Conservation (phyloP, 2,113 vertebrate species). For the Marmota monax region DNA sequence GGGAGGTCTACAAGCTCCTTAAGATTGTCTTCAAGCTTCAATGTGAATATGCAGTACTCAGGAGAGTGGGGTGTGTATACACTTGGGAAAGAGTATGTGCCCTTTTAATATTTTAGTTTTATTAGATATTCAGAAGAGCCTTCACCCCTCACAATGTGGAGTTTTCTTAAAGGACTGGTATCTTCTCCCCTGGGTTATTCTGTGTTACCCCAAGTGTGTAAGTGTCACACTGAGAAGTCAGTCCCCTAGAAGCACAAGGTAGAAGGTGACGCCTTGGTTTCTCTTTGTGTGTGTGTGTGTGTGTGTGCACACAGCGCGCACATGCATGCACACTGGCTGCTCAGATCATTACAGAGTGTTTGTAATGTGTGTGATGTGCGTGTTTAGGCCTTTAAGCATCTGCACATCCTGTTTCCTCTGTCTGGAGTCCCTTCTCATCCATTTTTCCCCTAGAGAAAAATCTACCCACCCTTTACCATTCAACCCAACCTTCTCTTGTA, state of each 20-base stretch:
- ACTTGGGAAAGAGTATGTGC: no score
- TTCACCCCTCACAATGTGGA: not conserved
- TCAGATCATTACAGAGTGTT: fast-evolving
- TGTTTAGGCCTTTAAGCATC: not conserved
- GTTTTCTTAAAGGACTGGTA: not conserved
- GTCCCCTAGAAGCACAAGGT: not conserved
- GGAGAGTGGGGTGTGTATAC: no score
- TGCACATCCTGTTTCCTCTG: not conserved
- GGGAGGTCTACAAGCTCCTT: not conserved
- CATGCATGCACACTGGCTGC: not conserved
- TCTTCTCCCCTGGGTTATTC: not conserved
- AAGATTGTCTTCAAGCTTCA: not conserved
- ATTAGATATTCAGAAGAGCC: not conserved
- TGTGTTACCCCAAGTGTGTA: not conserved
- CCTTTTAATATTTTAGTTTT: not conserved
- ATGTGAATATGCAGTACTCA: not conserved
- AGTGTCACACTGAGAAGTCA: not conserved
- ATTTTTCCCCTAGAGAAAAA: not conserved
- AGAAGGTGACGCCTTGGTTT: not conserved
- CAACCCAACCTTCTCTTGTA: not conserved
- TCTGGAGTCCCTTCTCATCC: not conserved
- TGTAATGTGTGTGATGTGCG: fast-evolving
- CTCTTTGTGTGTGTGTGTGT: no score
- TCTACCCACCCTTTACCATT: not conserved
- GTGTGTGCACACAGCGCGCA: no score